phyloP scores from a whole-genome alignment of 2,888 invertebrate genomes.

The Drosophila lutescens region DNA sequence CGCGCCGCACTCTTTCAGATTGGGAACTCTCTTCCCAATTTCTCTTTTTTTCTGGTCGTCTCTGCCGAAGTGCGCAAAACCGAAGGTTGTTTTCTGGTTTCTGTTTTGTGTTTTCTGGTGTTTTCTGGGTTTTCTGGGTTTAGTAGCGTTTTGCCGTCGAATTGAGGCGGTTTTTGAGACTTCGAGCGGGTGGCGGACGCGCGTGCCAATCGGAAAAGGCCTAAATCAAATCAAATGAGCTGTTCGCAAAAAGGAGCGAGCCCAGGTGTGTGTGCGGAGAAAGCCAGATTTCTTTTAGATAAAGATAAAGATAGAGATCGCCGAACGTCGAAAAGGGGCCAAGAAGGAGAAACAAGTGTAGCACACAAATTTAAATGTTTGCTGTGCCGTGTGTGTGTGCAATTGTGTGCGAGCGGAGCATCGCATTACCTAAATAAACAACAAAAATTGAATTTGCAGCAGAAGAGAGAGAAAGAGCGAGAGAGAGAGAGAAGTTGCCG shows the following conservation, averaged over 20 bases:
- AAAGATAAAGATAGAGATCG: constrained; percentile 10
- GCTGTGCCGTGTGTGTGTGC: constrained; percentile 47
- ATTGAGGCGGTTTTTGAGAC: background rate
- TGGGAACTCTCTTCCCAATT: too few relatives aligned
- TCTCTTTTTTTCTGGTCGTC: too few relatives aligned
- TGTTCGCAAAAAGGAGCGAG: constrained; percentile 54
- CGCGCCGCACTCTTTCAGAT: too few relatives aligned
- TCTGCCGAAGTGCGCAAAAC: too few relatives aligned
- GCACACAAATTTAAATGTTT: constrained; percentile 45
- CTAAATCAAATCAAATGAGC: constrained; percentile 56
- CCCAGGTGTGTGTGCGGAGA: constrained; percentile 26
- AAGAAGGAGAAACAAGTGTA: constrained; percentile 64
- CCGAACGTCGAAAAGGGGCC: constrained; percentile 26
- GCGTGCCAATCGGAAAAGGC: constrained; percentile 59
- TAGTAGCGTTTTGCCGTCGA: too few relatives aligned
- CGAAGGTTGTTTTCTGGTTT: too few relatives aligned
- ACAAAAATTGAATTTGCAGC: constrained; percentile 53
- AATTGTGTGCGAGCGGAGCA: constrained; percentile 25
- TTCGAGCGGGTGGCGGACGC: constrained; percentile 52
- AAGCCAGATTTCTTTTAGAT: constrained; percentile 16
- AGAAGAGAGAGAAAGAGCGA: constrained; percentile 1
- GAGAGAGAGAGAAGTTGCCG: constrained; percentile 15
- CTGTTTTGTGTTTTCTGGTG: too few relatives aligned
- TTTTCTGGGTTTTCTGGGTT: too few relatives aligned
- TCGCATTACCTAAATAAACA: constrained; percentile 60